phyloP scores from a whole-genome alignment of 2,113 vertebrate genomes.

The Psephotus haematonotus region DNA sequence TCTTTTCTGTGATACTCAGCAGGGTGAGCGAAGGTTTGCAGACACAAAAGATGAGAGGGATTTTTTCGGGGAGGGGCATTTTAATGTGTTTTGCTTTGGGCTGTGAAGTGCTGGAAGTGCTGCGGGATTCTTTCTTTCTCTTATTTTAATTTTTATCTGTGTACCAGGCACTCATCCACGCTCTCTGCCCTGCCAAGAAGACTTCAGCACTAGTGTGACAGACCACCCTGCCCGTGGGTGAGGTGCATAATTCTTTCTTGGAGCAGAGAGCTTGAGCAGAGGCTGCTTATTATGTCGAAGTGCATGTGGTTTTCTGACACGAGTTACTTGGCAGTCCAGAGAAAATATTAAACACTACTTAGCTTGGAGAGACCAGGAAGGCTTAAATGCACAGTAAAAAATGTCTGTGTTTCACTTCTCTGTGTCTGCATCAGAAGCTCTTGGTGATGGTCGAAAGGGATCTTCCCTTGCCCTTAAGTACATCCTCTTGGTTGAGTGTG shows the following conservation, averaged over 20 bases:
- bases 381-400: conserved; percentile 16
- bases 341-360: conserved; percentile 58
- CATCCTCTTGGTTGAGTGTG: not conserved
- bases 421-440: not conserved
- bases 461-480: not conserved
- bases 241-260: conserved; percentile 61
- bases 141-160: conserved; percentile 43
- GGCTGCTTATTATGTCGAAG: conserved; percentile 61
- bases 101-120: conserved; percentile 30
- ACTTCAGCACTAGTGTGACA: conserved; percentile 44
- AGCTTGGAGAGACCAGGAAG: conserved; percentile 39
- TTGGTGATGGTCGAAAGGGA: not conserved
- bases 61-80: not conserved
- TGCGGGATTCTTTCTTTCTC: conserved; percentile 32
- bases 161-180: conserved; percentile 36
- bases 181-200: conserved; percentile 55
- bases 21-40: not conserved
- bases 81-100: conserved; percentile 14
- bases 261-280: conserved; percentile 57
- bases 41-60: not conserved
- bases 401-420: conserved; percentile 36
- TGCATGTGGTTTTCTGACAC: conserved; percentile 69
- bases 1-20: not conserved
- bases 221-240: conserved; percentile 70
- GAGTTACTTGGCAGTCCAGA: conserved; percentile 58